These are phyloP conservation scores for Cheilosia impressa DNA, from an alignment of 2,888 invertebrate genomes.

Conservation along the genomic window DNA sequence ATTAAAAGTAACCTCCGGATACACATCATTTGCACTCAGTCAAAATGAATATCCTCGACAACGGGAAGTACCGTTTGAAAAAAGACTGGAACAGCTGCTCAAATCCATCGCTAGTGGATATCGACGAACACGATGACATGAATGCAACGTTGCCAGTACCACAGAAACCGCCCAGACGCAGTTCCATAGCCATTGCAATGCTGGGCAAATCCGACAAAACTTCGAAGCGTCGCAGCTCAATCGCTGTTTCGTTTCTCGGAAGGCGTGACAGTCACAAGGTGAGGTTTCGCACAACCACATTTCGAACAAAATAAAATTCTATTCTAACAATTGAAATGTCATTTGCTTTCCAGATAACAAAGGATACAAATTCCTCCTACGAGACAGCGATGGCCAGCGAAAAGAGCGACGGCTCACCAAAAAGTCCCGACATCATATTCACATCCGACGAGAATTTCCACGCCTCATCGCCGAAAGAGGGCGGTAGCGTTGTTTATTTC, in stretches of 20 bases:
- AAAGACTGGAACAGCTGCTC: constrained; percentile 83
- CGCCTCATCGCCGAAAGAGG: constrained; percentile 81
- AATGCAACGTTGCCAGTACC: constrained; percentile 77
- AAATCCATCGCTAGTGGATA: constrained; percentile 83
- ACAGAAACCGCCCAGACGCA: constrained; percentile 82
- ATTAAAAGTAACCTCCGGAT: constrained; percentile 2
- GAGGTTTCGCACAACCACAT: constrained; percentile 48
- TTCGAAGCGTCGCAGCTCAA: constrained; percentile 83
- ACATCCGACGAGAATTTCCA: constrained; percentile 81
- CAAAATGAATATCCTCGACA: constrained; percentile 82
- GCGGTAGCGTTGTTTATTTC: constrained; percentile 80
- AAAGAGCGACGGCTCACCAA: constrained; percentile 82
- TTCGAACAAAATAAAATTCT: not conserved
- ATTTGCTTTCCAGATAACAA: constrained; percentile 68
- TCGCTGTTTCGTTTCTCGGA: constrained; percentile 82
- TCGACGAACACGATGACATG: constrained; percentile 81
- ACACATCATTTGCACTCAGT: not conserved
- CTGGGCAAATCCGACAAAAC: constrained; percentile 81
- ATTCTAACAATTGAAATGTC: constrained; percentile 7
- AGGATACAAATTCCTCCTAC: constrained; percentile 78
- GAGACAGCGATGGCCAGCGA: constrained; percentile 83
- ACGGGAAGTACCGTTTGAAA: constrained; percentile 83
- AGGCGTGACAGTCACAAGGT: constrained; percentile 82
- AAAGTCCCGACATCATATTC: constrained; percentile 80
- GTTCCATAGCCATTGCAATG: constrained; percentile 82